A percentile compares a stretch with the other conserved stretches of the same genome.
phyloP scores from a whole-genome alignment of 2,888 invertebrate genomes.

The Heteropelma amictum region DNA sequence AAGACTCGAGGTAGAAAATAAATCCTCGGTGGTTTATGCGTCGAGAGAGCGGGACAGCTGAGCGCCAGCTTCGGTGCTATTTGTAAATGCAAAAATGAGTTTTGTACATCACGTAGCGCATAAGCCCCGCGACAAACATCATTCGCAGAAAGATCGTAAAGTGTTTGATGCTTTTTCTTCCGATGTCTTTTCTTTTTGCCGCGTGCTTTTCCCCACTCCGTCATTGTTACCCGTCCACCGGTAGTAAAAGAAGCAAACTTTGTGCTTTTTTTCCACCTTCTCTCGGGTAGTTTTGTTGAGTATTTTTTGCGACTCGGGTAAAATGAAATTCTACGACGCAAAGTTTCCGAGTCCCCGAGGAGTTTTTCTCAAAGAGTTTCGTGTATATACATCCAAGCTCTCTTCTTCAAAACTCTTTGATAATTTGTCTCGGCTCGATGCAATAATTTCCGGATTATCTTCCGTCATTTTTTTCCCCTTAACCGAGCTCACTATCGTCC shows the following conservation, averaged over 20 bases:
- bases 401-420: slow-evolving; percentile 24
- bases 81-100: slow-evolving; percentile 3
- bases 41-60: background rate
- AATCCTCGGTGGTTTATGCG: background rate
- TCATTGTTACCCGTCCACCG: slow-evolving; percentile 30
- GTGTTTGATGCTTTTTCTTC: background rate
- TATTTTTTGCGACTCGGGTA: slow-evolving; percentile 16
- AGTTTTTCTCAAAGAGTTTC: slow-evolving; percentile 14
- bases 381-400: slow-evolving; percentile 1
- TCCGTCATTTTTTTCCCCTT: slow-evolving; percentile 13
- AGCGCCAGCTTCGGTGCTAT: background rate
- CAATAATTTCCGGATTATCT: slow-evolving; percentile 46
- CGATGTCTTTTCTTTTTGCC: background rate
- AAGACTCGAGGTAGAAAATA: too few species aligned
- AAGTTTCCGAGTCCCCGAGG: slow-evolving; percentile 4
- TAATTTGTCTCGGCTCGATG: slow-evolving; percentile 34
- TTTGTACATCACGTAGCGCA: background rate
- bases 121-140: background rate
- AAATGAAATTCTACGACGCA: slow-evolving; percentile 26
- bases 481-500: slow-evolving; percentile 1
- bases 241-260: slow-evolving; percentile 44
- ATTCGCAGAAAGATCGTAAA: slow-evolving; percentile 24
- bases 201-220: background rate
- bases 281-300: slow-evolving; percentile 1
- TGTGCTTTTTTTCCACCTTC: too few species aligned